Conservation (phyloP, 1,140 invertebrate species). For the Solenopsis fugax region DNA sequence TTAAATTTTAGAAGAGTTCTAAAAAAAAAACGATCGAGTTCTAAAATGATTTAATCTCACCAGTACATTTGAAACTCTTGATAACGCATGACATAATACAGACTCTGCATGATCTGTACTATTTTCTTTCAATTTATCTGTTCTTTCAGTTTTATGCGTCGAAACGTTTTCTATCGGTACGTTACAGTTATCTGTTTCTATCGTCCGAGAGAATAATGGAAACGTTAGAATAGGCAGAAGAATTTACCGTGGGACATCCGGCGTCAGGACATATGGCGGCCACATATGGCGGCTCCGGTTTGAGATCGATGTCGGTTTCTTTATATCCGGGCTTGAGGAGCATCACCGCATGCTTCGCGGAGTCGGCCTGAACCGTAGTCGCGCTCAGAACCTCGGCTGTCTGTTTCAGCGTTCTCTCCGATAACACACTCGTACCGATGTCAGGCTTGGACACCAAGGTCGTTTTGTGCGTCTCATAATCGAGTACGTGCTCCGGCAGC, state of each 20-base stretch:
- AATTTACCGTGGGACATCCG: conserved; percentile 85
- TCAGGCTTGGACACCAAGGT: conserved; percentile 86
- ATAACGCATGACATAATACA: background rate
- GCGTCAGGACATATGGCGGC: conserved; percentile 82
- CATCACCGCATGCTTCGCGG: conserved; percentile 80
- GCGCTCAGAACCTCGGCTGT: conserved; percentile 53
- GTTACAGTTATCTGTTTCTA: background rate
- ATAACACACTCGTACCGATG: conserved; percentile 86
- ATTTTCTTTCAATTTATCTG: background rate
- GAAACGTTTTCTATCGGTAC: background rate
- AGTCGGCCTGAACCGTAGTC: conserved; percentile 76
- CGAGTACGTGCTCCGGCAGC: conserved; percentile 81
- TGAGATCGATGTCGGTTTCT: conserved; percentile 76
- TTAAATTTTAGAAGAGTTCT: background rate
- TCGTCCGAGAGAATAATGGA: background rate
- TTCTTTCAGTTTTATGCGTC: background rate
- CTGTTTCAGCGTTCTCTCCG: conserved; percentile 80
- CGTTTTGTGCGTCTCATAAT: conserved; percentile 87
- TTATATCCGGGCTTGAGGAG: conserved; percentile 70
- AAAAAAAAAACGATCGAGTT: background rate
- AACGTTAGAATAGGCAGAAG: background rate
- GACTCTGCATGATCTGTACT: too few relatives aligned
- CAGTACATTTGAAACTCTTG: background rate
- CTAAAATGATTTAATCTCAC: background rate
- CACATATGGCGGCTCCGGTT: conserved; percentile 69